Base-by-base conservation (phyloP, 2,113 vertebrate genomes). In the Ictalurus furcatus region DNA sequence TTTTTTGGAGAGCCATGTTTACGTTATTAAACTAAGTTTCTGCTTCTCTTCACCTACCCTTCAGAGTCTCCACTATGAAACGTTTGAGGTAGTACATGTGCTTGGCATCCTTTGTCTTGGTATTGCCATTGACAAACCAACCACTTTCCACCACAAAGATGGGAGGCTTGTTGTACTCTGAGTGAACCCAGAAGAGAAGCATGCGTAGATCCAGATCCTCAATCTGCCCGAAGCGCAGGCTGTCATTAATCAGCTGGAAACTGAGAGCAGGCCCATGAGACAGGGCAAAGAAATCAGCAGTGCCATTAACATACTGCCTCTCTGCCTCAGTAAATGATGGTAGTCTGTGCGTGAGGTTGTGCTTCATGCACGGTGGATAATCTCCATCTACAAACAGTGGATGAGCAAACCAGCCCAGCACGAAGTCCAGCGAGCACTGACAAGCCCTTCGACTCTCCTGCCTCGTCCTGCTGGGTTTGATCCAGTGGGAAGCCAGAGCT, bases 91-190 rank as follows among this genome's bases (percentile, higher is more conserved):
- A 98, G 93, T 97, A 98, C 97, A 98, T 97, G 73, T 97, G 97
- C 90, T 97, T 98, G 54, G 97, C 96, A 91, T 99, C 98, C 90
- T 98, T 97, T n/a, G 94, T 97, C 92, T 97, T 97, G 63, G 96
- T 98, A 87, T 93, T 97, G 34, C 96, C 97, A 6, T 95, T 96
- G 89, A 98, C 97, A 19, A 97, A 98, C 98, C 98, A 99, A n/a
- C 98, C 97, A n/a, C 97, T 99, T 93, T 99, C 98, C 93, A 98
- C 98, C 92, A 99, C 97, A 89, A 99, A 98, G 93, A 99, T 96
- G 34, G 94, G 94, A 0, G 98, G 97, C 56, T 94, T 95, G 94
- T 98, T 95, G 89, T 99, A 99, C 94, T 99, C 98, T 0, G 92
- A 94, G 74, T 92, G 95, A 92, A 99, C 96, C 98, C 98, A 99